Evolutionary conservation across 2,113 vertebrate species (phyloP).

Genomic region (Gymnarchus niloticus): DNA sequence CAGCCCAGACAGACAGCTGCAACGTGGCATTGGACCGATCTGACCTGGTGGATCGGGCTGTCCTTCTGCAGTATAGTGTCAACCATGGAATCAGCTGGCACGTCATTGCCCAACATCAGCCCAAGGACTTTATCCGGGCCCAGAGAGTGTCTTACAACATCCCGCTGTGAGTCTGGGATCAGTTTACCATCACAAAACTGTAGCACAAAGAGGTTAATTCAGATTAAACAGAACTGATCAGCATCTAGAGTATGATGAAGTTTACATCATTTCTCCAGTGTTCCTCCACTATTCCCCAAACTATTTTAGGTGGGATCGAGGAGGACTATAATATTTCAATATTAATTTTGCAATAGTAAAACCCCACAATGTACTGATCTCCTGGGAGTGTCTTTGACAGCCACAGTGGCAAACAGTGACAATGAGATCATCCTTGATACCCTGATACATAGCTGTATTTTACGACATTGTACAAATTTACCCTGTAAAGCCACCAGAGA

Average conservation of each 20-base stretch:
- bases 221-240: not conserved
- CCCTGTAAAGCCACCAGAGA: not conserved
- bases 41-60: slow-evolving; percentile 84
- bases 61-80: slow-evolving; percentile 92
- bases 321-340: too few relatives aligned
- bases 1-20: slow-evolving; percentile 89
- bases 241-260: not conserved
- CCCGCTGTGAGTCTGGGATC: slow-evolving; percentile 77
- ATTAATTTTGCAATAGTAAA: too few relatives aligned
- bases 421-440: not conserved
- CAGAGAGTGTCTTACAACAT: slow-evolving; percentile 97
- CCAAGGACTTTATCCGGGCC: slow-evolving; percentile 95
- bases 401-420: too few relatives aligned
- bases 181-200: not conserved
- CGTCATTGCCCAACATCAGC: slow-evolving; percentile 95
- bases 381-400: too few relatives aligned
- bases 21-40: slow-evolving; percentile 84
- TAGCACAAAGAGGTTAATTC: not conserved
- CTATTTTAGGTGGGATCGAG: too few relatives aligned
- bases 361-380: too few relatives aligned
- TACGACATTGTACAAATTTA: not conserved
- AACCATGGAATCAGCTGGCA: slow-evolving; percentile 96
- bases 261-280: too few relatives aligned
- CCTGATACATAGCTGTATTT: not conserved
- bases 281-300: too few relatives aligned